phyloP scores from a whole-genome alignment of 2,797 vertebrate genomes.

The Podargus strigoides region DNA sequence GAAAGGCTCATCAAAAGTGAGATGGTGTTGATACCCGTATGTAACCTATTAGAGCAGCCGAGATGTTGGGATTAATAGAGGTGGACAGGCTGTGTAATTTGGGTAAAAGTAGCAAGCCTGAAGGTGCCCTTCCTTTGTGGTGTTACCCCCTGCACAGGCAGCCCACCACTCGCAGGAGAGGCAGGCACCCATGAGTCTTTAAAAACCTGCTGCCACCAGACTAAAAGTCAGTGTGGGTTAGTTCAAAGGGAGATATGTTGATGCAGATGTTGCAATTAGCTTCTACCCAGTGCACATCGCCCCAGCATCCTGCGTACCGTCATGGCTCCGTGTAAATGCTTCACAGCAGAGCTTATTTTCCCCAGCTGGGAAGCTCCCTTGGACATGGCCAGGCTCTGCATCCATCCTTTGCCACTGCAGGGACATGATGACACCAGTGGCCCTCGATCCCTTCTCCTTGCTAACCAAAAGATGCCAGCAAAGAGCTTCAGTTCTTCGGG shows the following conservation, averaged over 20 bases:
- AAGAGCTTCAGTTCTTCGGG: conserved; percentile 41
- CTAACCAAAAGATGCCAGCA: conserved; percentile 63
- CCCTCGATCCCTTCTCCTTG: background rate
- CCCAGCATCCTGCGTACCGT: fast-evolving
- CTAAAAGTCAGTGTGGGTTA: background rate
- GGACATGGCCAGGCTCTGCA: background rate
- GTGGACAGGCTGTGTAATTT: background rate
- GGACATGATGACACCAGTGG: fast-evolving
- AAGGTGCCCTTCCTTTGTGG: background rate
- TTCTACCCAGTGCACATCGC: background rate
- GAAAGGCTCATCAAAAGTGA: background rate
- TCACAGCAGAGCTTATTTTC: background rate
- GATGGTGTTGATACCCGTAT: background rate
- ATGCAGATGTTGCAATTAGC: background rate
- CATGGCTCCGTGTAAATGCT: fast-evolving
- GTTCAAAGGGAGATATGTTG: background rate
- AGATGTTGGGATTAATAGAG: background rate
- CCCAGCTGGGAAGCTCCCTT: fast-evolving
- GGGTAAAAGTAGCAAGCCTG: background rate
- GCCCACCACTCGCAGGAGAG: background rate
- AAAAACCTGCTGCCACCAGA: background rate
- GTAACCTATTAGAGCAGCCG: background rate
- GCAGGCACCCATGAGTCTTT: background rate
- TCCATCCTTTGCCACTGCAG: background rate
- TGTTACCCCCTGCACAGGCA: background rate